These are phyloP conservation scores for Cyanistes caeruleus DNA, from an alignment of 2,113 vertebrate species.

Conservation along the genomic window DNA sequence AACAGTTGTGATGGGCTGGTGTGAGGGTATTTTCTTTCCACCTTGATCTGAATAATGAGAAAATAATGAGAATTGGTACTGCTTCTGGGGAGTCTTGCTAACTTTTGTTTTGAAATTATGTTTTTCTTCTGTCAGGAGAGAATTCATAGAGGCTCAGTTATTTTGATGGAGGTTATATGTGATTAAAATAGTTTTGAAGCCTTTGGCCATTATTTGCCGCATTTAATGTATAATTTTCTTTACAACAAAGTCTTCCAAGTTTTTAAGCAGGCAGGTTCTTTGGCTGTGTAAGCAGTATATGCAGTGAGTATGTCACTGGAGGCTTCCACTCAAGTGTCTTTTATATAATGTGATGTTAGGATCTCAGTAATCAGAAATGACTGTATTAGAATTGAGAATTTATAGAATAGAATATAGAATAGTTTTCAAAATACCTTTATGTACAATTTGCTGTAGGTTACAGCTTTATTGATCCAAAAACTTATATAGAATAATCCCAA, in stretches of 20 bases:
- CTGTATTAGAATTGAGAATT: not conserved
- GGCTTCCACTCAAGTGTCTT: not conserved
- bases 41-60: not conserved
- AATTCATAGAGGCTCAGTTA: not conserved
- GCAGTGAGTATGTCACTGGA: not conserved
- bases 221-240: not conserved
- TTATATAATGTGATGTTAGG: not conserved
- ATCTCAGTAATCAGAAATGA: not conserved
- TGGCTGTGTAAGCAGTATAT: not conserved
- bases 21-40: not conserved
- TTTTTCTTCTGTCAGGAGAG: not conserved
- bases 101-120: not conserved
- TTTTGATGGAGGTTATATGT: not conserved
- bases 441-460: not conserved
- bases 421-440: not conserved
- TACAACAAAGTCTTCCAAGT: not conserved
- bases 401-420: not conserved
- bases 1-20: not conserved
- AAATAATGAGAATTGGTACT: not conserved
- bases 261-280: not conserved
- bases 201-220: not conserved
- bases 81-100: not conserved
- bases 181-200: not conserved
- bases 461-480: not conserved
- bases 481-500: not conserved